These are phyloP conservation scores for Physeter macrocephalus DNA, from an alignment of 2,113 vertebrate species.

Conservation along the genomic window DNA sequence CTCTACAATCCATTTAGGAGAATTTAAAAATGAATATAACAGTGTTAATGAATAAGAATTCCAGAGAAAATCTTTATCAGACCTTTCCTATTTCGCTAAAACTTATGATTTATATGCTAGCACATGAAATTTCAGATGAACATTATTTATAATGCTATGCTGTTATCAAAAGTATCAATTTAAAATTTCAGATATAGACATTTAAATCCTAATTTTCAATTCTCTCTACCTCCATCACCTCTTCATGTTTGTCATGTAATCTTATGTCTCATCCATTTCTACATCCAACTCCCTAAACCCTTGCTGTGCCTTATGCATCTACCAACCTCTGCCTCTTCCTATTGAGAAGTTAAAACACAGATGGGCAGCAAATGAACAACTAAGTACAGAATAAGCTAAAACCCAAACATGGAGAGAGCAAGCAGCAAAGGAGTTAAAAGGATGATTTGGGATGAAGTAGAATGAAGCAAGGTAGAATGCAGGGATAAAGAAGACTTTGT, in stretches of 20 bases:
- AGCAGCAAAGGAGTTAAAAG: conserved; percentile 4
- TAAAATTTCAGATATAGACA: not conserved
- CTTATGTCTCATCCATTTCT: not conserved
- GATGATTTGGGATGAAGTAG: conserved; percentile 19
- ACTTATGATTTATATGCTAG: not conserved
- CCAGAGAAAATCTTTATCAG: not conserved
- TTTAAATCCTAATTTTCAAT: not conserved
- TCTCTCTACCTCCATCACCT: not conserved
- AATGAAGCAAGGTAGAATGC: conserved; percentile 12
- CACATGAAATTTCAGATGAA: conserved; percentile 23
- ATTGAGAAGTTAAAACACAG: conserved; percentile 15
- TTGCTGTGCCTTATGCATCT: not conserved
- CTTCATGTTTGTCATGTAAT: not conserved
- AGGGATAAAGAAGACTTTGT: conserved; percentile 33
- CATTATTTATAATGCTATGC: not conserved
- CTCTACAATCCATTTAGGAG: not conserved
- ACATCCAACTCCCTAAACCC: not conserved
- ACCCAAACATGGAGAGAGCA: not conserved
- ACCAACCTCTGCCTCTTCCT: not conserved
- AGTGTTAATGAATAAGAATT: conserved; percentile 1
- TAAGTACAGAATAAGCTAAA: conserved; percentile 12
- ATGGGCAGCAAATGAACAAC: conserved; percentile 3
- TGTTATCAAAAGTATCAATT: not conserved
- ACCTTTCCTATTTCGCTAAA: conserved; percentile 11
- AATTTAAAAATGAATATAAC: conserved; percentile 24